Base-by-base conservation (phyloP, 2,113 vertebrate species). In the Channa argus region DNA sequence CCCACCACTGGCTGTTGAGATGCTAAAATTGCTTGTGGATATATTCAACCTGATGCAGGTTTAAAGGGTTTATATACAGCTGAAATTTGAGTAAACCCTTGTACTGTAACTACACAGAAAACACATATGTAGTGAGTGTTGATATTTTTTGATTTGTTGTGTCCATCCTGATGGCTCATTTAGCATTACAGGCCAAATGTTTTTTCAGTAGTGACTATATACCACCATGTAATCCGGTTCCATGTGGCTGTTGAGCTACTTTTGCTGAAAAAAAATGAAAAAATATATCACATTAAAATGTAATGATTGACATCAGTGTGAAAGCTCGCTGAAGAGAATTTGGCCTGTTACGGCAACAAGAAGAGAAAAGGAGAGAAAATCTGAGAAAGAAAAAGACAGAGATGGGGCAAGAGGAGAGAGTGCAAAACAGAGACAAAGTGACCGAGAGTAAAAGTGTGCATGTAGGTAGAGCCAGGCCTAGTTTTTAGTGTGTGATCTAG, bases 401-500 rank as follows among this genome's bases (percentile, higher is more conserved):
- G 76, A 55, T 55, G 41, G 55, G 75, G 55, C 85, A 54, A 73
- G 50, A 65, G 67, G 61, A 84, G 82, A 77, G 51, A 80, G 78
- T 77, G 74, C 61, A 80, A 80, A 83, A 77, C 64, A 88, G 82
- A 80, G 83, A 84, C 54, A 71, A 78, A 85, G 75, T 79, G 77
- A 85, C 74, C 60, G 85, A 62, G 79, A 69, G 76, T 49, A 47
- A 47, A 63, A 33, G 68, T 69, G 76, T 73, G 71, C 69, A 69
- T 86, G 56, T 44, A 79, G 67, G 15, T 73, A 74, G 83, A 78
- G 75, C 49, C 74, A 90, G 93, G 88, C 94, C 94, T 94, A 94
- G 90, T 94, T 95, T 95, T 92, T 81, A 86, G 91, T 89, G 83
- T 94, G 89, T 93, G 91, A 95, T 95, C 94, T 94, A 94, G 94